Conservation (phyloP, 2,797 vertebrate species). For the Crenichthys baileyi region DNA sequence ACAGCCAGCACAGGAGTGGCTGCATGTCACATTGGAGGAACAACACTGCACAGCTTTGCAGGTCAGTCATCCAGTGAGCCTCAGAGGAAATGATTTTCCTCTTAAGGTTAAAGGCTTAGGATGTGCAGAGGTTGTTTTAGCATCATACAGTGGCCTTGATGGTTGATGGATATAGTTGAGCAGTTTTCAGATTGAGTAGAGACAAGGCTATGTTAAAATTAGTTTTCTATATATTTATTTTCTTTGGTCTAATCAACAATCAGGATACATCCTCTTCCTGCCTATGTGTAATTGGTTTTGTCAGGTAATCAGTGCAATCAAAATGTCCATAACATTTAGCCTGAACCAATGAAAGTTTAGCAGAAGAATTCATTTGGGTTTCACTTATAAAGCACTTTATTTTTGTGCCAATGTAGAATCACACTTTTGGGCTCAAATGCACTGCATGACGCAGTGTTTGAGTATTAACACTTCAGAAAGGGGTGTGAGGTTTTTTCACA, state of each 20-base stretch:
- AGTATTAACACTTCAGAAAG: too few species aligned
- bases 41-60: constrained; percentile 92
- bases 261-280: neutral
- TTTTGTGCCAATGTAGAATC: neutral
- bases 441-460: too few species aligned
- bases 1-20: constrained; percentile 97
- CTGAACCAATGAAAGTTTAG: neutral
- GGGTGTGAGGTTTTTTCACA: neutral
- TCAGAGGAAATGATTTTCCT: neutral
- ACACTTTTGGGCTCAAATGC: too few species aligned
- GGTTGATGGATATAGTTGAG: constrained; percentile 1
- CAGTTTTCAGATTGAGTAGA: constrained; percentile 1
- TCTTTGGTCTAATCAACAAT: neutral
- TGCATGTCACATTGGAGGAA: constrained; percentile 94
- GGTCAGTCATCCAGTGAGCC: constrained; percentile 73
- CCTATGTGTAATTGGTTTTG: neutral
- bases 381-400: neutral
- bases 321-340: neutral
- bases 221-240: neutral
- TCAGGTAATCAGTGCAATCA: neutral
- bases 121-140: neutral
- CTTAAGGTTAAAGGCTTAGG: neutral
- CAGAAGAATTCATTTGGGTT: neutral
- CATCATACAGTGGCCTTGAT: neutral
- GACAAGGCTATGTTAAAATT: neutral